These are phyloP conservation scores for Drosophila niveifrons DNA, from an alignment of 2,888 invertebrate species.

Conservation along the genomic window DNA sequence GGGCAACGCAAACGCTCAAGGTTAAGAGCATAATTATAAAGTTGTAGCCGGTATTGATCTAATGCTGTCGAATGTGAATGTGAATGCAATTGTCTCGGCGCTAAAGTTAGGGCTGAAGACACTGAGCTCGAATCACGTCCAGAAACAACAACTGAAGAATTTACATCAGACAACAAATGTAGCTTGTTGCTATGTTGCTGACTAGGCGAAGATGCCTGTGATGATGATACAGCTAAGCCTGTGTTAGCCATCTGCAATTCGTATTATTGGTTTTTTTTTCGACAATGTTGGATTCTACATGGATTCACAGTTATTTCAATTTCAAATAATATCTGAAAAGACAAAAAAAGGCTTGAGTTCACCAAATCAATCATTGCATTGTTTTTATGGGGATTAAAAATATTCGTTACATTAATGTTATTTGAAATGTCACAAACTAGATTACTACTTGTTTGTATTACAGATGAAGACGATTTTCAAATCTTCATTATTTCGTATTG, in stretches of 20 bases:
- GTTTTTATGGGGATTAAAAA: too few species aligned
- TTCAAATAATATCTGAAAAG: conserved; percentile 4
- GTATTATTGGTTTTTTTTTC: neutral
- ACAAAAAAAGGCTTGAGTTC: neutral
- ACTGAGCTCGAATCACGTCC: neutral
- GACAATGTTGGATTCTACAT: neutral
- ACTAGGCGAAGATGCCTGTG: conserved; percentile 28
- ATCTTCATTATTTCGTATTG: too few species aligned
- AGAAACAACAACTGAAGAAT: conserved; percentile 12
- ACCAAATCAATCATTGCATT: too few species aligned
- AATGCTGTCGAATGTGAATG: conserved; percentile 80
- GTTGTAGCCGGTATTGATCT: conserved; percentile 93
- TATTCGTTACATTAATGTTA: too few species aligned
- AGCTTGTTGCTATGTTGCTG: conserved; percentile 41
- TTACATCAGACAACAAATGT: conserved; percentile 34
- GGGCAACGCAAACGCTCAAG: conserved; percentile 91
- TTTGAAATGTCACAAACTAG: too few species aligned
- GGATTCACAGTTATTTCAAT: neutral
- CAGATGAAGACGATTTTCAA: too few species aligned
- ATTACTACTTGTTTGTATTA: too few species aligned
- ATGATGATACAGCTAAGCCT: conserved; percentile 38
- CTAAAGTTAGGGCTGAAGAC: neutral
- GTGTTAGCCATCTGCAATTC: conserved; percentile 53
- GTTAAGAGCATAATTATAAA: conserved; percentile 93
- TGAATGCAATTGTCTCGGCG: conserved; percentile 30